Conservation (phyloP, 2,113 vertebrate genomes). For the Oncorhynchus mykiss region DNA sequence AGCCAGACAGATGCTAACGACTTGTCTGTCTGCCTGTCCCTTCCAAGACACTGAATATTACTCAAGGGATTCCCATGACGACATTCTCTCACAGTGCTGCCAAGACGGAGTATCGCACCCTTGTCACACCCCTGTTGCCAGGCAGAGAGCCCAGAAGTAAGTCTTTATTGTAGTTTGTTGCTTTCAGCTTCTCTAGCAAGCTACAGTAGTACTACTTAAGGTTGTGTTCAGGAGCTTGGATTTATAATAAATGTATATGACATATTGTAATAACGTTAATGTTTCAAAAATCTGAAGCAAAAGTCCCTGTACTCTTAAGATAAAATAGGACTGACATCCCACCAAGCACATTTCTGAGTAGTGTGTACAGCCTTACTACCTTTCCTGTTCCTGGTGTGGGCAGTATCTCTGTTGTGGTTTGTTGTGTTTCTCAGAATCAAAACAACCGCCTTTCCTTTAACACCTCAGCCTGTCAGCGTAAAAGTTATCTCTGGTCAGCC, state of each 20-base stretch:
- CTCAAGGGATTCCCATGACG: constrained; percentile 43
- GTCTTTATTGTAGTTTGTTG: neutral
- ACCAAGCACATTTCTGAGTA: neutral
- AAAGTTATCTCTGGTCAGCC: constrained; percentile 13
- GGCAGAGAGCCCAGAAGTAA: constrained; percentile 30
- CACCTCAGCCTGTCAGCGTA: constrained; percentile 1
- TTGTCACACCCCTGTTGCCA: neutral
- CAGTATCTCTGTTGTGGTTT: neutral
- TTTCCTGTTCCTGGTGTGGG: neutral
- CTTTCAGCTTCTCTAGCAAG: neutral
- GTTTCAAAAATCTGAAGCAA: neutral
- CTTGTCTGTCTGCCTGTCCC: constrained; percentile 6
- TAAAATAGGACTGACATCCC: neutral
- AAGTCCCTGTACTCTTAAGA: neutral
- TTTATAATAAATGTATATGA: neutral
- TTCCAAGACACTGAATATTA: constrained; percentile 30
- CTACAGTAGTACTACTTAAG: neutral
- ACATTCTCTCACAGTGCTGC: constrained; percentile 9
- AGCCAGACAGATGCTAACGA: neutral
- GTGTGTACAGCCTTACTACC: neutral
- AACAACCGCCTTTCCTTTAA: constrained; percentile 8
- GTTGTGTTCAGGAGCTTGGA: neutral
- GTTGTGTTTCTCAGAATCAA: neutral
- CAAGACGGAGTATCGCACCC: constrained; percentile 4
- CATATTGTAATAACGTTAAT: neutral